Evolutionary conservation across 2,888 invertebrate species (phyloP).

Genomic region (Pherbina coryleti): DNA sequence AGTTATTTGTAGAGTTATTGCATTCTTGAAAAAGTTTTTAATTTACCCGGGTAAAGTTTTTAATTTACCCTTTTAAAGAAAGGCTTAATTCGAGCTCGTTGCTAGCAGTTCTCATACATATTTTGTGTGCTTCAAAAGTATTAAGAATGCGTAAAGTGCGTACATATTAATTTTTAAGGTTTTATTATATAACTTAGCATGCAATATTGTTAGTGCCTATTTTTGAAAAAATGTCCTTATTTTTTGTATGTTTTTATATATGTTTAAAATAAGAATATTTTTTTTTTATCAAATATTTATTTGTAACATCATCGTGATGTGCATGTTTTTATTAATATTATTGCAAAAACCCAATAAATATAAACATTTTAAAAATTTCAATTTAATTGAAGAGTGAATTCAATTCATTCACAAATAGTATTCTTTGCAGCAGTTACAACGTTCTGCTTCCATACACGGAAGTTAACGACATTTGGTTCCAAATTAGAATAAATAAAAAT

Average conservation of each 20-base stretch:
- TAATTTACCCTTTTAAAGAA: not conserved
- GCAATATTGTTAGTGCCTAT: slow-evolving; percentile 67
- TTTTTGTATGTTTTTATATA: not conserved
- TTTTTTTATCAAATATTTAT: not conserved
- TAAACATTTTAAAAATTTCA: slow-evolving; percentile 1
- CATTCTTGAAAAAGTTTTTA: not conserved
- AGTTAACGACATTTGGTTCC: slow-evolving; percentile 75
- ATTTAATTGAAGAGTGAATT: not conserved
- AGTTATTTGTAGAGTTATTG: not conserved
- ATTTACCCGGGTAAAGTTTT: not conserved
- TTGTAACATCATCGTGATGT: not conserved
- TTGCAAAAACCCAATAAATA: not conserved
- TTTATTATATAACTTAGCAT: slow-evolving; percentile 50
- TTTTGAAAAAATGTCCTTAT: slow-evolving; percentile 9
- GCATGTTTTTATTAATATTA: slow-evolving; percentile 1
- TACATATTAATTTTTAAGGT: slow-evolving; percentile 30
- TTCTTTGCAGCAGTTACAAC: slow-evolving; percentile 67
- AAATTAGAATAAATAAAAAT: slow-evolving; percentile 76
- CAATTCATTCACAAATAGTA: slow-evolving; percentile 67
- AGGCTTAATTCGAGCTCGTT: not conserved
- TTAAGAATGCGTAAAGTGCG: not conserved
- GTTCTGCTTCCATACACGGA: slow-evolving; percentile 73
- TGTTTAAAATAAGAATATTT: not conserved
- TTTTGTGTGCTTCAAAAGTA: slow-evolving; percentile 24
- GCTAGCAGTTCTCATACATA: slow-evolving; percentile 15